Base-by-base conservation (phyloP, 2,797 vertebrate species). In the Podarcis lilfordi region DNA sequence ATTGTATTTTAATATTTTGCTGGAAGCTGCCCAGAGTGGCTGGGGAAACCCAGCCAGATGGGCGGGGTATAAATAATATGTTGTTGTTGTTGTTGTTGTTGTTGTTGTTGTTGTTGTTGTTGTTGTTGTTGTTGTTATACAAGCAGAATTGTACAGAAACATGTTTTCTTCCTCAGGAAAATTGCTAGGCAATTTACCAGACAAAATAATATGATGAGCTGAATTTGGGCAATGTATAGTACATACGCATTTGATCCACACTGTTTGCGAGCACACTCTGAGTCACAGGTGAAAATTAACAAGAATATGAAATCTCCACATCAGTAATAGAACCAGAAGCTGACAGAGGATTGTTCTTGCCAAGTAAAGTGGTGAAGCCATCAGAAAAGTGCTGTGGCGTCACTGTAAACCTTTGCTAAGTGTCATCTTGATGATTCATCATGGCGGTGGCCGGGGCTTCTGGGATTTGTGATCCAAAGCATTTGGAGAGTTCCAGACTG, bases 241-340 rank as follows among this genome's bases (percentile, higher is more conserved):
- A 5, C 50, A 3, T 5, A 32, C 71, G 74, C 69, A 88, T 90
- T 89, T 80, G 35, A 85, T 86, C n/a, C 10, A 19, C 84, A 55
- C 80, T 21, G 21, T 85, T 55, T 84, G 23, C 8, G 55, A 55
- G 35, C 11, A 25, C 81, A 11, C 29, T 25, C 4, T 32, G 29
- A 35, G 69, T 85, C 80, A 19, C 68, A 55, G 55, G 80, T 66
- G 27, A 78, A 61, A 4, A 45, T 66, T 75, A 86, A 13, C 40
- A 69, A 10, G 5, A 75, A 55, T 5, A 37, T 80, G 86, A 86
- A 71, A 8, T 45, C 45, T 87, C 1, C 13, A 72, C 81, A 88
- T 23, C 72, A 86, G 85, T 82, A 69, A 40, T 2, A 88, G 15
- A 64, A 27, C 32, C 29, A 75, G 78, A 64, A 11, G 32, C 13